phyloP scores from a whole-genome alignment of 2,797 vertebrate species.

The Tokudaia muenninki region DNA sequence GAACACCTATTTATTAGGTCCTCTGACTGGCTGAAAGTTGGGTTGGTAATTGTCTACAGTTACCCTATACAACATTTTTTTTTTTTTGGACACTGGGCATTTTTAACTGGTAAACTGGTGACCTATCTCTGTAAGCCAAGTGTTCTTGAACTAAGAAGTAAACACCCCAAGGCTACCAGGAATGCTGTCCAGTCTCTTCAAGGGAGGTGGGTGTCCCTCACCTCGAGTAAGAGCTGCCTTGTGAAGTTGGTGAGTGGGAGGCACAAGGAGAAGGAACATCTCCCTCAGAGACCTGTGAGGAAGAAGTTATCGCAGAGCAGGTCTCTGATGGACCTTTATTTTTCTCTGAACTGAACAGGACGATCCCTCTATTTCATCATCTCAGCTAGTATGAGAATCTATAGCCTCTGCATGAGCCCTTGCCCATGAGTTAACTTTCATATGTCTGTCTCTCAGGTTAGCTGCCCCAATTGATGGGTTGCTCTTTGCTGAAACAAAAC shows the following conservation, averaged over 20 bases:
- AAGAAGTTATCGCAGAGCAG: neutral
- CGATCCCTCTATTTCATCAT: neutral
- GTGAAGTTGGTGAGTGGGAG: neutral
- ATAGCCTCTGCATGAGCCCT: neutral
- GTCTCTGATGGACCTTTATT: neutral
- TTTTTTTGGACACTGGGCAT: neutral
- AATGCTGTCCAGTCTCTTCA: neutral
- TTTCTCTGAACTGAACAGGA: neutral
- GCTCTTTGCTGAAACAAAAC: neutral
- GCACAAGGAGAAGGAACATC: neutral
- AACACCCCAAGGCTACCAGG: neutral
- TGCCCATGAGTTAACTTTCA: neutral
- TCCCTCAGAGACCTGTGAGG: neutral
- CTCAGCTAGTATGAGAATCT: neutral
- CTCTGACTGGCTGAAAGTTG: slow-evolving; percentile 37
- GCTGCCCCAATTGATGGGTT: neutral
- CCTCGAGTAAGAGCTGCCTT: neutral
- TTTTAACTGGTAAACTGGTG: neutral
- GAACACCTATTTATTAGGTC: neutral
- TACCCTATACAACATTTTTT: neutral
- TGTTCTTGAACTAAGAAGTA: neutral
- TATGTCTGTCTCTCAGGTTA: neutral
- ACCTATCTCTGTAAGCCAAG: neutral
- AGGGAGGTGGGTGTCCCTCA: neutral
- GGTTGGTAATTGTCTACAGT: neutral